Percentiles rank a stretch among this genome's conserved stretches.
These are phyloP conservation scores for Callyntrura sp. DNA, from an alignment of 2,888 invertebrate species.

Conservation along the genomic window DNA sequence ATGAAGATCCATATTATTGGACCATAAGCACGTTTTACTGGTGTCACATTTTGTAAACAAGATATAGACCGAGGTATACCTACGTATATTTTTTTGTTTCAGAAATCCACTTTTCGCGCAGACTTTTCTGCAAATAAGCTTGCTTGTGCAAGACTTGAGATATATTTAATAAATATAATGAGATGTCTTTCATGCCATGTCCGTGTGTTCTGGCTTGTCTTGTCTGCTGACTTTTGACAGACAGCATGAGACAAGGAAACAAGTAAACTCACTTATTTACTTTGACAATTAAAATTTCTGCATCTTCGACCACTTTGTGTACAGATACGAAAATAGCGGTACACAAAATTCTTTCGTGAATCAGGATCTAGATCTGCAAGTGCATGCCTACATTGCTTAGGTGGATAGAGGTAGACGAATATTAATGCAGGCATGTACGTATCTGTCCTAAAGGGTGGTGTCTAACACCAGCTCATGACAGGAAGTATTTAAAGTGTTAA, in stretches of 20 bases:
- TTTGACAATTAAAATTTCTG: constrained; percentile 81
- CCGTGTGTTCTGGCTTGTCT: constrained; percentile 63
- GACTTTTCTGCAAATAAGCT: constrained; percentile 22
- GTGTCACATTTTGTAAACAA: constrained; percentile 19
- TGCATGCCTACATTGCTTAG: neutral
- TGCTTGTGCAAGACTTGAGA: constrained; percentile 8
- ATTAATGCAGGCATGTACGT: neutral
- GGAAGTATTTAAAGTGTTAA: neutral
- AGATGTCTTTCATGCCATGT: constrained; percentile 61
- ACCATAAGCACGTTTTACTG: constrained; percentile 35
- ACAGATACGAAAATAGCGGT: constrained; percentile 26
- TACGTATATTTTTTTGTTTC: neutral
- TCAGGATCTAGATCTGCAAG: too few species aligned
- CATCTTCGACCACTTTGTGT: constrained; percentile 61
- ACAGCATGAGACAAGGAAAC: constrained; percentile 79
- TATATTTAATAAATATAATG: constrained; percentile 57
- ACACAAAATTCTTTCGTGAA: constrained; percentile 2
- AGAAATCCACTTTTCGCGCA: neutral
- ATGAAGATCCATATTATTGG: constrained; percentile 8
- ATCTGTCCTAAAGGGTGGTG: constrained; percentile 53
- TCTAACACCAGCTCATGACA: constrained; percentile 47
- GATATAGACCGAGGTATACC: too few species aligned
- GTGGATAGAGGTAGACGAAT: neutral
- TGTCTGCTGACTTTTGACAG: constrained; percentile 73
- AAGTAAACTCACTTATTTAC: constrained; percentile 82